Evolutionary conservation across 2,797 vertebrate species (phyloP), one percentile per base, ranked within the genome.

Genomic region (Ficedula albicollis): DNA sequence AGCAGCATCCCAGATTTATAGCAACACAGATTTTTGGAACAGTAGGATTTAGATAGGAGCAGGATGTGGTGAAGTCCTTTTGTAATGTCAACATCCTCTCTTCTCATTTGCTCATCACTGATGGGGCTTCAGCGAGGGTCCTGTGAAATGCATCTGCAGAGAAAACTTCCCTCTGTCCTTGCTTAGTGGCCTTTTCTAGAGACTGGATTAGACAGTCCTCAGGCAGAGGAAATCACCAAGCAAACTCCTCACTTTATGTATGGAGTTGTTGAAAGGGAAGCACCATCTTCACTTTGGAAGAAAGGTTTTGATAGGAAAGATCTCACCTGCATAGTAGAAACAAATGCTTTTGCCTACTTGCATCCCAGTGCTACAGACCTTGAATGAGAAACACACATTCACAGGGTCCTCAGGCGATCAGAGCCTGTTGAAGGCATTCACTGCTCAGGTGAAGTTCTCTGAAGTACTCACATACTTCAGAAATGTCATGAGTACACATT

Each of bases 401-500:
- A 30, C 5, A 1, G 20, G 20, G 27, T 46, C 26, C 52, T 67
- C 78, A 79, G n/a, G 54, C n/a, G 70, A 39, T 16, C 19, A 62
- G 26, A 70, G 22, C 17, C 67, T 84, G 44, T 2, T 51, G 52
- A 60, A 76, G 20, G 26, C 18, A 46, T 1, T 63, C 41, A 20
- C 74, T 70, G 38, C 59, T 60, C 48, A 36, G 38, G 44, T 30
- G 29, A 52, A 68, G 6, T 38, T 76, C n/a, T 51, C 27, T 67
- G 46, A 59, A 67, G 38, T 36, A 38, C 15, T 85, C 64, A 32
- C 2, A 1, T 10, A 11, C 25, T 48, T 83, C 64, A 72, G 49
- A 85, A 70, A 67, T 49, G 26, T 51, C 56, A 18, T 8, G 11
- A 19, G 17, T 39, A 26, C 0, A 0, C 30, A 16, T 70, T 19